Percentiles rank a stretch among this genome's conserved stretches.
phyloP scores from a whole-genome alignment of 2,888 invertebrate species.

The Melinopterus prodromus region DNA sequence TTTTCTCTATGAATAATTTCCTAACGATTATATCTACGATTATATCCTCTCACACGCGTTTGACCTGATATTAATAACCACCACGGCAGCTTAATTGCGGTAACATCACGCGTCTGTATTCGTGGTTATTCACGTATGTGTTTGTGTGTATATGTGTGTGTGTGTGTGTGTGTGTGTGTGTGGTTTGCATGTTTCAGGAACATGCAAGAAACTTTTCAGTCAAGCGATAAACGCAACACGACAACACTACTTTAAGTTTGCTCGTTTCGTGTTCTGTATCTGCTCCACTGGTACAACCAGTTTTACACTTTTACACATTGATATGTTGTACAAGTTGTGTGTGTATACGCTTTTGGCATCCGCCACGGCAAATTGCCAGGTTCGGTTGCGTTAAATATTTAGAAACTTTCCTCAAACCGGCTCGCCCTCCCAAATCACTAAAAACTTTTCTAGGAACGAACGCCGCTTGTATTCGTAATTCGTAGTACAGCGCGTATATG shows the following conservation, averaged over 20 bases:
- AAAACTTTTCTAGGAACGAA: background rate
- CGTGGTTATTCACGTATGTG: background rate
- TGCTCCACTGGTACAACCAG: background rate
- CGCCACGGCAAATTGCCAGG: background rate
- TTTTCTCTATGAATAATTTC: background rate
- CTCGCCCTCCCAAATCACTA: background rate
- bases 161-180: conserved; percentile 12
- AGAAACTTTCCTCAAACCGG: background rate
- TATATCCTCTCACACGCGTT: background rate
- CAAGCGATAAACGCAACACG: conserved; percentile 20
- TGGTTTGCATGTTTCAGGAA: conserved; percentile 15
- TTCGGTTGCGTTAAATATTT: background rate
- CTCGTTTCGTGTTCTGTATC: background rate
- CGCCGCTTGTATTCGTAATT: too few species aligned
- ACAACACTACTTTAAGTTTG: conserved; percentile 5
- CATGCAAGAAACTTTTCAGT: conserved; percentile 25
- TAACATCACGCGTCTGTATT: background rate
- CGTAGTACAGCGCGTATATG: background rate
- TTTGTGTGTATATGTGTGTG: background rate
- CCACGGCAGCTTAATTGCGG: background rate
- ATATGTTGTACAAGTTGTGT: background rate
- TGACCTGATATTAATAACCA: background rate
- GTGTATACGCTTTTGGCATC: background rate
- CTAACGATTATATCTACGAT: background rate
- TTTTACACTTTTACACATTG: conserved; percentile 4